phyloP scores from a whole-genome alignment of 2,113 vertebrate genomes.

The Hassar affinis region DNA sequence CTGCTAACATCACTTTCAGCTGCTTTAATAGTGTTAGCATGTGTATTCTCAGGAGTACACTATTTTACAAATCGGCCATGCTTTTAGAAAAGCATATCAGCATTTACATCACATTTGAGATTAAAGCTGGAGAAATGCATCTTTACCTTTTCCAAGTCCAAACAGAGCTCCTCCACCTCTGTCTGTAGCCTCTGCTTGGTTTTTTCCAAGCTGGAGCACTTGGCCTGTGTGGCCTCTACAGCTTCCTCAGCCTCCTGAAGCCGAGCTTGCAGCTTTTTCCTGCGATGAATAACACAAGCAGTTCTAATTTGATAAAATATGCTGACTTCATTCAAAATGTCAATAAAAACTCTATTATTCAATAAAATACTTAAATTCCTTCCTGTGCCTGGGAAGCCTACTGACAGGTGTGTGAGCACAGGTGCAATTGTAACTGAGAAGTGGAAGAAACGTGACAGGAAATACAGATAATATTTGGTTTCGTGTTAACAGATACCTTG shows the following conservation, averaged over 20 bases:
- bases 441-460: not conserved
- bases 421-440: not conserved
- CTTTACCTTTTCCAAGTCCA: slow-evolving; percentile 77
- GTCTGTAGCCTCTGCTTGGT: slow-evolving; percentile 76
- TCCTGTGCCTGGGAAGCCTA: not conserved
- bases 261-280: slow-evolving; percentile 72
- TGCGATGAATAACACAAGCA: slow-evolving; percentile 42
- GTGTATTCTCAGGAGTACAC: not conserved
- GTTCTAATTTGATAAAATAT: not conserved
- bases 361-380: not conserved
- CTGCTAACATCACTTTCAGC: not conserved
- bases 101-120: not conserved
- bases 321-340: no score
- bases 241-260: slow-evolving; percentile 78
- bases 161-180: slow-evolving; percentile 77
- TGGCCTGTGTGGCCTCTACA: slow-evolving; percentile 73
- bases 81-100: not conserved
- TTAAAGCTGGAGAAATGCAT: not conserved
- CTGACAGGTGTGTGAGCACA: not conserved
- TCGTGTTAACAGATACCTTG: not conserved
- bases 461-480: not conserved
- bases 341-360: not conserved
- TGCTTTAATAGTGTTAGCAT: not conserved
- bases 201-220: slow-evolving; percentile 78
- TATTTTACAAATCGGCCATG: not conserved